These are phyloP conservation scores for Serilophus lunatus DNA, from an alignment of 2,113 vertebrate species.

Conservation along the genomic window DNA sequence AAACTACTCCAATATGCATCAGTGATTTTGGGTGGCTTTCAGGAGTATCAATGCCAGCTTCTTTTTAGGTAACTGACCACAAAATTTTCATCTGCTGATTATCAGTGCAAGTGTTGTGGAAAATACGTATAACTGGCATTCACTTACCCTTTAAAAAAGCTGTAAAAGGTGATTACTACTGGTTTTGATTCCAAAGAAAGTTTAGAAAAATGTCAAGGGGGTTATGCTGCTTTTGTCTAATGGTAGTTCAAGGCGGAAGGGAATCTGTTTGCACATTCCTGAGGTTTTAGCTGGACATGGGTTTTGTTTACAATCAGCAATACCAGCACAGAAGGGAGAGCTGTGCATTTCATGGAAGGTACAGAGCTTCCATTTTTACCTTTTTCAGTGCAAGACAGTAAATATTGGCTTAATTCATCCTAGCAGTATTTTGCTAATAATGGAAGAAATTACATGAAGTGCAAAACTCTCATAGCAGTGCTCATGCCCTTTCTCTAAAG, in stretches of 20 bases:
- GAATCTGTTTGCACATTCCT: not conserved
- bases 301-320: not conserved
- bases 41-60: not conserved
- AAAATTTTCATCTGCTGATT: rapidly evolving
- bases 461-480: not conserved
- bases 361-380: not conserved
- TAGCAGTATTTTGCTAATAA: not conserved
- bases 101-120: not conserved
- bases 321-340: not conserved
- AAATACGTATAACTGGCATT: not conserved
- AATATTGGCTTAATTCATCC: not conserved
- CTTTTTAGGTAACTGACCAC: not conserved
- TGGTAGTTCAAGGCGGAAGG: not conserved
- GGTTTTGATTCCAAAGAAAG: not conserved
- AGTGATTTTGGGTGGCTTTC: not conserved
- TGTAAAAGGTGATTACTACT: not conserved
- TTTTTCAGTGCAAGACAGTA: rapidly evolving
- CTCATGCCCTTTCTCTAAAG: not conserved
- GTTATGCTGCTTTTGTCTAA: not conserved
- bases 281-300: not conserved
- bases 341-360: not conserved
- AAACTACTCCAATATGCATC: not conserved
- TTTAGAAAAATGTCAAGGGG: not conserved
- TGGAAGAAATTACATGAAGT: not conserved
- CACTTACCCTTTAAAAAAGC: not conserved